Base-by-base conservation (phyloP, 2,888 invertebrate genomes). In the Proisotoma minuta region DNA sequence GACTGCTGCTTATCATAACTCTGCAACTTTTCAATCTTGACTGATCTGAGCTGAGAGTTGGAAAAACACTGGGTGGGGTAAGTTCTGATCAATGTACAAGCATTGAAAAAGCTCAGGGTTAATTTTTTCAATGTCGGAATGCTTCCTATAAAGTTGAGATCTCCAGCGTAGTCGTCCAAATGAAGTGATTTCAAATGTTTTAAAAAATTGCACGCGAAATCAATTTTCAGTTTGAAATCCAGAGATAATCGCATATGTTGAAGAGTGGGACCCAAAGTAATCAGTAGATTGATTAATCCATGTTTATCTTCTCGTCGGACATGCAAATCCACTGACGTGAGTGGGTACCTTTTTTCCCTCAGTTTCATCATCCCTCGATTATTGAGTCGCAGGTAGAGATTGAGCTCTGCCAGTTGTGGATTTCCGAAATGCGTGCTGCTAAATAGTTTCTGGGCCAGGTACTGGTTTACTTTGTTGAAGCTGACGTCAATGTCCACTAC, bases 301-400 rank as follows among this genome's bases (percentile, higher is more conserved):
- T 4, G 20, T 54, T 54, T 54, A 20, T 54, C 53, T 4, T 20
- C 20, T 22, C 2, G 20, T 54, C 53, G 8, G 22, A 54, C 53
- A 39, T 54, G 53, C 3, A 54, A 15, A 22, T 54, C 53, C 15
- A 54, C 8, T 5, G 20, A 10, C 23, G 29, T 3, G 2, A 54
- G 20, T 4, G 53, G 53, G 39, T 54, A 54, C 4, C 29, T 29
- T 20, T 54, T 54, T 4, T 5, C 22, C 22, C 20, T 22, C n/a
- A 54, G 22, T 39, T 34, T 54, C 15, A 34, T 10, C 39, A 54
- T 54, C 10, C 53, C 53, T 20, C 39, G n/a, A 22, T 4, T n/a
- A 54, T 54, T 54, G 8, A 54, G 53, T 54, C 53, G 27, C 39
- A 54, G 22, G 29, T 39, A 39, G 8, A 54, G 39, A 3, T 34